Base-by-base conservation (phyloP, 2,797 vertebrate species). In the Oryzias dopingdopingensis region DNA sequence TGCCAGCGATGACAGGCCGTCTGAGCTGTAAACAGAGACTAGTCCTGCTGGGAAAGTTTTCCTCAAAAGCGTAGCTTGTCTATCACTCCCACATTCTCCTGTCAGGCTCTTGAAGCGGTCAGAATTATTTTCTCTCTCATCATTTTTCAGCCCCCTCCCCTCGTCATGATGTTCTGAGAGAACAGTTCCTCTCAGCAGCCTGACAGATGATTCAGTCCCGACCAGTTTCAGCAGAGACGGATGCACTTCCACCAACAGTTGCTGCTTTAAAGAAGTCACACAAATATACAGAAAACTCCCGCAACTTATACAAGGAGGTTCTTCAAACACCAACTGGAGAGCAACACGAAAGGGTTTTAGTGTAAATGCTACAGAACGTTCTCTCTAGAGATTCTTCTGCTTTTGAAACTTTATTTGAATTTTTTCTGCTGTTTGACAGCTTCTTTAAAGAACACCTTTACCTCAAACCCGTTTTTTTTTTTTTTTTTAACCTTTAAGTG, bases 191-290 rank as follows among this genome's bases (percentile, higher is more conserved):
- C 32, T 51, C 58, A 49, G 49, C 65, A 72, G 56, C 24, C 55
- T 64, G 53, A 70, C 52, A 42, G 43, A 70, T 41, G 52, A 68
- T 59, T 77, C 63, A 62, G 62, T 55, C 50, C 50, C 14, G 2
- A 42, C 45, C 17, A 0, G 10, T 61, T 46, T 69, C 58, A 32
- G 42, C 42, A 16, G 50, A 57, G 14, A 70, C 0, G 42, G 37
- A 42, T 40, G 59, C 6, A 4, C 57, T 57, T 50, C 54, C 1
- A 37, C 10, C 32, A 12, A 37, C 10, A 37, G 32, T 37, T 0
- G 32, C 26, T 26, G 26, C 26, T 41, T 15, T 17, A 49, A 2
- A 49, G 23, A 41, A 20, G 40, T 57, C 57, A 20, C 41, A 46
- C 10, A 44, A 70, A 42, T 29, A 0, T 14, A 5, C 50, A 42